A percentile compares a stretch with the other conserved stretches of the same genome.
These are phyloP conservation scores for Crioceris asparagi DNA, from an alignment of 2,888 invertebrate species.

Conservation along the genomic window DNA sequence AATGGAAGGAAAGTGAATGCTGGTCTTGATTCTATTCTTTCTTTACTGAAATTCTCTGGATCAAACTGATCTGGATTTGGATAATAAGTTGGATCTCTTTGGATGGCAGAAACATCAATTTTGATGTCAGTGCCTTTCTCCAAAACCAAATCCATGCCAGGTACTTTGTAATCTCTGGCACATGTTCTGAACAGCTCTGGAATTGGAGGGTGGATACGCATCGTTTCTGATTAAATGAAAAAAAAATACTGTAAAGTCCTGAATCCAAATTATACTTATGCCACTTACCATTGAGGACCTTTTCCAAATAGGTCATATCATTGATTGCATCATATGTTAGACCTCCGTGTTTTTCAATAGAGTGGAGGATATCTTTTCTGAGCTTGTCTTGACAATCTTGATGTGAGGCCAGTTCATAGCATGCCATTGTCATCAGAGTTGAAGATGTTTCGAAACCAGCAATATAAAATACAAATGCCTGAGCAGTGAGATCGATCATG, in stretches of 20 bases:
- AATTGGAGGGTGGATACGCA: constrained; percentile 18
- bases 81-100: constrained; percentile 20
- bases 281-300: constrained; percentile 32
- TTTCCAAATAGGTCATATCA: constrained; percentile 31
- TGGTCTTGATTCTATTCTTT: constrained; percentile 34
- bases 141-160: constrained; percentile 13
- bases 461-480: no score
- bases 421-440: no score
- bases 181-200: constrained; percentile 14
- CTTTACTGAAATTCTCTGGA: constrained; percentile 48
- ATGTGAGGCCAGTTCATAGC: no score
- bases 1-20: constrained; percentile 31
- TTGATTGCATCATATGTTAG: constrained; percentile 15
- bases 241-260: no score
- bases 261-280: no score
- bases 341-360: constrained; percentile 10
- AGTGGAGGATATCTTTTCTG: constrained; percentile 5
- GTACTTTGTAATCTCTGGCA: constrained; percentile 15
- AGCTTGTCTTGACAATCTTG: no score
- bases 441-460: no score
- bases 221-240: constrained; percentile 15
- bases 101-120: constrained; percentile 11
- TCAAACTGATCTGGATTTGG: constrained; percentile 50
- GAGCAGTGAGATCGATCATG: no score
- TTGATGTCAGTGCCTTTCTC: constrained; percentile 12